Evolutionary conservation across 2,797 vertebrate species (phyloP).

Genomic region (Chaenodraco wilsoni): DNA sequence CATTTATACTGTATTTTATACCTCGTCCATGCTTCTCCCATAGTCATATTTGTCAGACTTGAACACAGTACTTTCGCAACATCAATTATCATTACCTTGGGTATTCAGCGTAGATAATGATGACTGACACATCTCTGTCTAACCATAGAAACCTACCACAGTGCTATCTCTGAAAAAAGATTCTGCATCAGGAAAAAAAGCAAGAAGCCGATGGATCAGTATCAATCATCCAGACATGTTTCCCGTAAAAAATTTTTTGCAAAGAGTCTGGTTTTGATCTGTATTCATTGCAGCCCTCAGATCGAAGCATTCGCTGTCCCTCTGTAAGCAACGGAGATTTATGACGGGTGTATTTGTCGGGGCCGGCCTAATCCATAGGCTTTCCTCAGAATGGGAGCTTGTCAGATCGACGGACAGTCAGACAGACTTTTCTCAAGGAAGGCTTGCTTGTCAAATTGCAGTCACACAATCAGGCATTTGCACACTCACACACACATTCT

Average conservation of each 20-base stretch:
- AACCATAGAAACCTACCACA: background rate
- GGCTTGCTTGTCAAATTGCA: constrained; percentile 62
- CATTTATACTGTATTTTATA: too few relatives aligned
- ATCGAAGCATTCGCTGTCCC: constrained; percentile 45
- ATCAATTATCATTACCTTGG: background rate
- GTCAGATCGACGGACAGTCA: constrained; percentile 64
- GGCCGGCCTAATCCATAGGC: constrained; percentile 60
- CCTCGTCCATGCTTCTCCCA: too few relatives aligned
- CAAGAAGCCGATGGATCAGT: background rate
- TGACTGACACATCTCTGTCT: background rate
- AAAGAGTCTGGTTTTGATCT: constrained; percentile 45
- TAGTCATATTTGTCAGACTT: background rate
- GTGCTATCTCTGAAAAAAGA: background rate
- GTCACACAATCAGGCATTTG: constrained; percentile 50
- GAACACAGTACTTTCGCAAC: background rate
- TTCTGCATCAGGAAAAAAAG: background rate
- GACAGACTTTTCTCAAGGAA: constrained; percentile 59
- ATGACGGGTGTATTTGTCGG: constrained; percentile 59
- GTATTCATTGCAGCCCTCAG: constrained; percentile 49
- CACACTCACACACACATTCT: constrained; percentile 25
- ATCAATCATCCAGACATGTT: constrained; percentile 16
- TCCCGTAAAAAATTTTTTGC: background rate
- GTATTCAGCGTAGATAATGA: background rate
- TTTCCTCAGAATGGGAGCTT: constrained; percentile 61
- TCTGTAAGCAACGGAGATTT: constrained; percentile 66